Evolutionary conservation across 2,113 vertebrate genomes (phyloP), one percentile per base, ranked within the genome.

Genomic region (Oriolus oriolus): DNA sequence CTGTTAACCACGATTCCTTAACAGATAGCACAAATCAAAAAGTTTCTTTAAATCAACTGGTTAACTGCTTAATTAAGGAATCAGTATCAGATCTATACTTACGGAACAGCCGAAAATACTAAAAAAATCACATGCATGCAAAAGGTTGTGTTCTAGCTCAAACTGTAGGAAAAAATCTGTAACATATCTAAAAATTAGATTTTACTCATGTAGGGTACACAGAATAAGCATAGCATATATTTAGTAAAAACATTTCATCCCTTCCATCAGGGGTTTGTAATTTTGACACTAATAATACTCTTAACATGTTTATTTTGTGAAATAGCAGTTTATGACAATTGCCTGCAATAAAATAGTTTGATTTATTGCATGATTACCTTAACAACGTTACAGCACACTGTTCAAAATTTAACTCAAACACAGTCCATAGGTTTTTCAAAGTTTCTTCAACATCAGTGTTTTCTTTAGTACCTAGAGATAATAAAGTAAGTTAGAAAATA

Each of bases 361-460:
- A 45, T 42, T 60, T 42, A 41, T 28, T 87, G 27, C 24, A 65
- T 49, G 13, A 95, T 98, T 98, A 99, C 99, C 99, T 98, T 90
- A 99, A 94, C 74, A 99, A 93, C 17, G 71, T 92, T 91, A 97
- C 19, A 22, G 98, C 98, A 93, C 97, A 97, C 68, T 98, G 97
- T 78, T 99, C 98, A 91, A 97, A 69, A 97, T 99, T 98, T 26
- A 95, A 57, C 89, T 99, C 98, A 80, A 99, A 69, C 10, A 87
- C 13, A 60, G 77, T 12, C 99, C 99, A 99, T 94, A 99, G 82
- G 81, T 98, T 98, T 71, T 93, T 97, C 78, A 99, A 98, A 52
- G 90, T 98, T 84, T 98, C 97, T 63, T 97, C 97, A 47, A 97
- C 98, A 30, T 8, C 52, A 75, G 69, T 7, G 50, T 99, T 99